These are phyloP conservation scores for Redunca redunca DNA, from an alignment of 2,113 vertebrate species.

Conservation along the genomic window DNA sequence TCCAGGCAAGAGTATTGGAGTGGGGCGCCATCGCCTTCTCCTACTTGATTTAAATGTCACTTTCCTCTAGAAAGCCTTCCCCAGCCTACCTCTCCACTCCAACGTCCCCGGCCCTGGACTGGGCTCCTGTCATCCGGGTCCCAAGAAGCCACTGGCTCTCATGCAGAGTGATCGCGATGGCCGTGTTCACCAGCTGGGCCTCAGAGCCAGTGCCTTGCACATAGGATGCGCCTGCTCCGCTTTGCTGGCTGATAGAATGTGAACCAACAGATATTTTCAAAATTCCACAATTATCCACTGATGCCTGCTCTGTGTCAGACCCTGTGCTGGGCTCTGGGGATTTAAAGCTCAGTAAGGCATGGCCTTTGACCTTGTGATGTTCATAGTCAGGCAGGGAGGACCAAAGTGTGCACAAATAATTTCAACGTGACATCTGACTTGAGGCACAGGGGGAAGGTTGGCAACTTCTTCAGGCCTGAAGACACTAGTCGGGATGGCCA, in stretches of 20 bases:
- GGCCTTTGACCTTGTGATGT: not conserved
- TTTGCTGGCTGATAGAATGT: not conserved
- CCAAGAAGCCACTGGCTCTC: not conserved
- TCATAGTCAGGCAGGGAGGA: not conserved
- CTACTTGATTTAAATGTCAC: not conserved
- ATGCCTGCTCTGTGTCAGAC: not conserved
- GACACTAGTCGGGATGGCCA: not conserved
- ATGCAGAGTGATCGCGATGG: fast-evolving
- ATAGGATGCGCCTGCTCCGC: fast-evolving
- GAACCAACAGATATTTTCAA: not conserved
- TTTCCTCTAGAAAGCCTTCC: not conserved
- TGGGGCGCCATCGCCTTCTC: too few species aligned
- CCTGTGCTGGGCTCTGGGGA: not conserved
- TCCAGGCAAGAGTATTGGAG: too few species aligned
- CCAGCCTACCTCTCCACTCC: not conserved
- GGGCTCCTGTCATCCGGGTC: not conserved
- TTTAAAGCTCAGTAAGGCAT: not conserved
- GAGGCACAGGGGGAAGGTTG: too few species aligned
- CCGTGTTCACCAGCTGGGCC: not conserved
- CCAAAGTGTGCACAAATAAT: not conserved
- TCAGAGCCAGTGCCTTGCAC: not conserved
- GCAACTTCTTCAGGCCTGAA: not conserved
- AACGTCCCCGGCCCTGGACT: too few species aligned
- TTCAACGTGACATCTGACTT: not conserved
- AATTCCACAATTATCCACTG: not conserved